Percentiles rank a stretch among this genome's conserved stretches.
Conservation (phyloP, 2,888 invertebrate species). For the Branchipolynoe longqiensis region DNA sequence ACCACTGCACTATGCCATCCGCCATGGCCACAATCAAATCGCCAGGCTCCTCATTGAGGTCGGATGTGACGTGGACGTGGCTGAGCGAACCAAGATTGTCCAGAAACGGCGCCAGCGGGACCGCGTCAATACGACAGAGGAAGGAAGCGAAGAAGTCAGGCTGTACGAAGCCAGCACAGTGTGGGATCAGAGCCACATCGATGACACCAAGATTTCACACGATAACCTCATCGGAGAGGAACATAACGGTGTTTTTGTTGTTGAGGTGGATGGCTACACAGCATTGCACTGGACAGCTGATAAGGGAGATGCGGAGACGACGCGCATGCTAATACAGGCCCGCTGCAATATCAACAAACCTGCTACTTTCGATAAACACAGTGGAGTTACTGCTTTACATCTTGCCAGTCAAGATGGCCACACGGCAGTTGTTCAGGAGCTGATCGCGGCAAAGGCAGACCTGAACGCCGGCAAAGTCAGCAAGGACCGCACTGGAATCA, state of each 20-base stretch:
- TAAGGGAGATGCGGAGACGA: conserved; percentile 51
- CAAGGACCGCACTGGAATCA: conserved; percentile 53
- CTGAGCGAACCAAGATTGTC: conserved; percentile 58
- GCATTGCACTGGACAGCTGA: conserved; percentile 59
- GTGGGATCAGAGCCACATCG: background rate
- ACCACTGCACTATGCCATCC: conserved; percentile 66
- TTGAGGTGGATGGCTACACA: conserved; percentile 46
- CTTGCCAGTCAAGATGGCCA: conserved; percentile 56
- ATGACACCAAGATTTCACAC: background rate
- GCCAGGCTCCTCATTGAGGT: conserved; percentile 61
- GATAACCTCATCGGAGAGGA: conserved; percentile 4
- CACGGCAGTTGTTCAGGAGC: conserved; percentile 48
- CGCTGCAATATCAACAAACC: conserved; percentile 45
- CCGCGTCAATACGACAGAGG: background rate
- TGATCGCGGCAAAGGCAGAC: conserved; percentile 26
- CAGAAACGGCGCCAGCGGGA: background rate
- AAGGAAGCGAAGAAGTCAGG: background rate
- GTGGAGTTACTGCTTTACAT: conserved; percentile 52
- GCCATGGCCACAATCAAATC: conserved; percentile 63
- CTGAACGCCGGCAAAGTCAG: conserved; percentile 44
- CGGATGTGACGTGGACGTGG: conserved; percentile 64
- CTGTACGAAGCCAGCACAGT: background rate
- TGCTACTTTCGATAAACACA: conserved; percentile 54
- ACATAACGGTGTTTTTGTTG: background rate
- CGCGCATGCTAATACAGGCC: background rate